A percentile compares a stretch with the other conserved stretches of the same genome.
These are phyloP conservation scores for Nyctibius grandis DNA, from an alignment of 2,797 vertebrate genomes.

Conservation along the genomic window DNA sequence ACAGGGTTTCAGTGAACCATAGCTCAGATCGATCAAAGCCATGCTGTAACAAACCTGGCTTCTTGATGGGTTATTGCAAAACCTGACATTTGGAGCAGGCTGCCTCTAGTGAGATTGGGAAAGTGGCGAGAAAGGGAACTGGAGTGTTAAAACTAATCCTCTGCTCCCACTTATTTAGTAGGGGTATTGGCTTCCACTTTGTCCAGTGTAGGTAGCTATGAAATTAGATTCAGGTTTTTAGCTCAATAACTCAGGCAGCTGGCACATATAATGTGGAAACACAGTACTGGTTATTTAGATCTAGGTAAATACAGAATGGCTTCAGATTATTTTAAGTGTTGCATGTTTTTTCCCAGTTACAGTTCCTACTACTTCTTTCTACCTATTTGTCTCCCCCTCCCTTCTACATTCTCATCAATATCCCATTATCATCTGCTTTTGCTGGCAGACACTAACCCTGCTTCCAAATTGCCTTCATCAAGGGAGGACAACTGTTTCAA, in stretches of 20 bases:
- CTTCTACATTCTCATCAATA: constrained; percentile 20
- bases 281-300: not conserved
- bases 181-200: not conserved
- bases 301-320: not conserved
- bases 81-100: not conserved
- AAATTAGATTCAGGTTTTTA: not conserved
- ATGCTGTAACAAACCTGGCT: not conserved
- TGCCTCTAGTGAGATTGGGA: not conserved
- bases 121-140: not conserved
- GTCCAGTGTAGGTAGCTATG: not conserved
- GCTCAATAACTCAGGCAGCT: not conserved
- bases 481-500: constrained; percentile 25
- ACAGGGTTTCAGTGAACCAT: not conserved
- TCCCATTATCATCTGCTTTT: constrained; percentile 29
- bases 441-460: not conserved
- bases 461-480: constrained; percentile 45
- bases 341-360: not conserved
- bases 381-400: not conserved
- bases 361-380: not conserved
- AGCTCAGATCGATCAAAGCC: not conserved
- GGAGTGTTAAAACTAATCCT: not conserved
- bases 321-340: not conserved
- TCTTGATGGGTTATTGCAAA: not conserved
- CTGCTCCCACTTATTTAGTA: not conserved
- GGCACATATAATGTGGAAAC: not conserved